Evolutionary conservation across 2,797 vertebrate species (phyloP).

Genomic region (Zenarchopterus dispar): DNA sequence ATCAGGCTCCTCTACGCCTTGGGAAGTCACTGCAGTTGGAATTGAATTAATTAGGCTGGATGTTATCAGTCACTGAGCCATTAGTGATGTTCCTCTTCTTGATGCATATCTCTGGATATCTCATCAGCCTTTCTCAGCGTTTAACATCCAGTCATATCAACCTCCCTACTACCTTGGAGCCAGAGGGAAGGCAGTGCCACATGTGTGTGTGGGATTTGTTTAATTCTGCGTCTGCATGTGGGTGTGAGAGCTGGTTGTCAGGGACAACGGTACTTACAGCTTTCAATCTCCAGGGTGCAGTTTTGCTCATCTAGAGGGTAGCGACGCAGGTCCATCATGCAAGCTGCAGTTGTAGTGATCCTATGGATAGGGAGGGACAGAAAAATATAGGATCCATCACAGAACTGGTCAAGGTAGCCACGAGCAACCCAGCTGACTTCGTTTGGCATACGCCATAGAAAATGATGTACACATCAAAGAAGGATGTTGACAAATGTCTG

Average conservation of each 20-base stretch:
- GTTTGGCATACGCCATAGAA: conserved; percentile 51
- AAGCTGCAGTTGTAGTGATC: conserved; percentile 97
- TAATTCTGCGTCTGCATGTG: conserved; percentile 53
- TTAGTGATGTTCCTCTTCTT: conserved; percentile 76
- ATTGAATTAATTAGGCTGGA: conserved; percentile 80
- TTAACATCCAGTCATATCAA: conserved; percentile 68
- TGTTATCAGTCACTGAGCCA: conserved; percentile 79
- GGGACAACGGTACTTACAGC: conserved; percentile 89
- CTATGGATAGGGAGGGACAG: conserved; percentile 75
- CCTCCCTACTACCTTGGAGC: conserved; percentile 50
- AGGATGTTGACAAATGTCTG: background rate
- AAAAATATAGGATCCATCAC: conserved; percentile 48
- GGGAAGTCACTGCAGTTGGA: conserved; percentile 70
- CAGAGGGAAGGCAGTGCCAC: conserved; percentile 38
- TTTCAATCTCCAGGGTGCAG: conserved; percentile 97
- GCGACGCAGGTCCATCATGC: conserved; percentile 97
- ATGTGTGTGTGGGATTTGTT: conserved; percentile 55
- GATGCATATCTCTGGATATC: conserved; percentile 73
- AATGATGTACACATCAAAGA: conserved; percentile 7
- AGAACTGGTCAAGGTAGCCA: conserved; percentile 10
- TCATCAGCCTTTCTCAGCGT: conserved; percentile 78
- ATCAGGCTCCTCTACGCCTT: conserved; percentile 69
- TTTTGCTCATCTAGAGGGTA: conserved; percentile 96
- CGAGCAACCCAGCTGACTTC: conserved; percentile 15
- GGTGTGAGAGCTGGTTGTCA: conserved; percentile 65